phyloP scores from a whole-genome alignment of 2,797 vertebrate species.

The Tinamus major region DNA sequence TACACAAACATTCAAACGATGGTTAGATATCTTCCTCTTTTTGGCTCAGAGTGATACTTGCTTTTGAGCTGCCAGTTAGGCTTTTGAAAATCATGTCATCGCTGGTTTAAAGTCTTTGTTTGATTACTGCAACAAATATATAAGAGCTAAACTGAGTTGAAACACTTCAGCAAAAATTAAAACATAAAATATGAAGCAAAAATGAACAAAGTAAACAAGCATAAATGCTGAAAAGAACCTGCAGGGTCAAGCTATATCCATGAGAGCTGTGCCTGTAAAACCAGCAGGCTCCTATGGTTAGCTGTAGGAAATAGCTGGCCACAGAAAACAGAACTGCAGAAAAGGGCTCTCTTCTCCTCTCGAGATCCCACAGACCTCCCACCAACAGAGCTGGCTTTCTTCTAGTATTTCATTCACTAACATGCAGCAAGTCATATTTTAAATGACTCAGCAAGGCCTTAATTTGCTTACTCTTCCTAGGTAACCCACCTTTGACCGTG shows the following conservation, averaged over 20 bases:
- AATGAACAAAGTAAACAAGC: not conserved
- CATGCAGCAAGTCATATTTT: not conserved
- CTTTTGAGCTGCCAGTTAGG: not conserved
- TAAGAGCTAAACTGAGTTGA: not conserved
- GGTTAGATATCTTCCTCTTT: not conserved
- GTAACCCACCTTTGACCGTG: not conserved
- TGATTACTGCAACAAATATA: not conserved
- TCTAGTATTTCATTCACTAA: not conserved
- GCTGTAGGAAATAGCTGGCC: not conserved
- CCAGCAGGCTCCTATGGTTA: rapidly evolving
- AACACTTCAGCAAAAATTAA: not conserved
- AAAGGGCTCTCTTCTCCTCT: not conserved
- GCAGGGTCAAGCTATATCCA: not conserved
- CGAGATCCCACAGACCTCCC: not conserved
- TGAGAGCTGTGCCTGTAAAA: not conserved
- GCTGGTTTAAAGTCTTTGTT: not conserved
- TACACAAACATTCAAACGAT: not conserved
- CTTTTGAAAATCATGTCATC: not conserved
- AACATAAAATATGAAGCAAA: not conserved
- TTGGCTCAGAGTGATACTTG: not conserved
- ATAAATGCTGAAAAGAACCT: not conserved
- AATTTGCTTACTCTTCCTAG: not conserved
- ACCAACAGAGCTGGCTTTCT: not conserved
- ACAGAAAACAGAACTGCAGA: not conserved
- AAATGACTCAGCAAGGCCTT: not conserved